A percentile compares a stretch with the other conserved stretches of the same genome.
phyloP scores from a whole-genome alignment of 2,888 invertebrate genomes.

The Parnassius mnemosyne region DNA sequence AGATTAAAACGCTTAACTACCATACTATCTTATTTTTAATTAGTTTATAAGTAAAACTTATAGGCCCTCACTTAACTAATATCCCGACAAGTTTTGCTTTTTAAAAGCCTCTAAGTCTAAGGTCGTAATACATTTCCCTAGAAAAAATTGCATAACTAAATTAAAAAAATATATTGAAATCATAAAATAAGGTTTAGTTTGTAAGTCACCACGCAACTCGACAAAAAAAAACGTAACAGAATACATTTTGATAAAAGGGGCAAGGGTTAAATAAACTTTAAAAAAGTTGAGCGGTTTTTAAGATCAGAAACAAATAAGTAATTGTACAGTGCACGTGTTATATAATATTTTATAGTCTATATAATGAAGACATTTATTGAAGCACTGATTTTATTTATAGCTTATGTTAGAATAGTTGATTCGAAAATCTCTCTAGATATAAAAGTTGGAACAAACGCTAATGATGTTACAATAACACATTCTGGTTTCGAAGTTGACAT shows the following conservation, averaged over 20 bases:
- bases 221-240: background rate
- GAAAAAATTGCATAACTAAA: background rate
- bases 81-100: too few relatives aligned
- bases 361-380: conserved; percentile 6
- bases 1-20: too few relatives aligned
- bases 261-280: background rate
- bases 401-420: conserved; percentile 28
- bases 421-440: conserved; percentile 51
- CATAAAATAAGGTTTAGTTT: too few relatives aligned
- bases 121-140: background rate
- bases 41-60: too few relatives aligned
- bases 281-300: background rate
- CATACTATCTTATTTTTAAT: too few relatives aligned
- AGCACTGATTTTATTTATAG: conserved; percentile 22
- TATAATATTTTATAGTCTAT: background rate
- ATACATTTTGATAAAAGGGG: background rate
- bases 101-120: too few relatives aligned
- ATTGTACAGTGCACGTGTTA: background rate
- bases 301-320: background rate
- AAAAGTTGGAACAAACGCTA: conserved; percentile 31
- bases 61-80: too few relatives aligned
- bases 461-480: conserved; percentile 41
- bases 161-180: background rate
- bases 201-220: too few relatives aligned
- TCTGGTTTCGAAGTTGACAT: conserved; percentile 47